phyloP scores from a whole-genome alignment of 2,888 invertebrate genomes.

The Blera fallax region DNA sequence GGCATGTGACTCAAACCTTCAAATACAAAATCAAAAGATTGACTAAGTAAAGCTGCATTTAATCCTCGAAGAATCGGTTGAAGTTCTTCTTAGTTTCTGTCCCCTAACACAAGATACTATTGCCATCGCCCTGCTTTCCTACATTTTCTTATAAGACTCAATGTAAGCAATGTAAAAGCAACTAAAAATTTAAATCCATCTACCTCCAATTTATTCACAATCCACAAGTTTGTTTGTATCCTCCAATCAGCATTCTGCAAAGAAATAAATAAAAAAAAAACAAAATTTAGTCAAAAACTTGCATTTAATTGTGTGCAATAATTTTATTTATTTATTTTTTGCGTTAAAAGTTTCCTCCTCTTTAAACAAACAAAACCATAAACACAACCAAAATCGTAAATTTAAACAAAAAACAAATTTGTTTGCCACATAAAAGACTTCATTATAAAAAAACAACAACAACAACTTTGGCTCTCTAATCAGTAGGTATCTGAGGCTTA shows the following conservation, averaged over 20 bases:
- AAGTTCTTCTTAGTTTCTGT: too few relatives aligned
- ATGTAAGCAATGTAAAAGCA: too few relatives aligned
- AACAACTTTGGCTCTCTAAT: neutral
- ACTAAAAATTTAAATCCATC: neutral
- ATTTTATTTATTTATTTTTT: neutral
- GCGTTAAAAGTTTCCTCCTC: neutral
- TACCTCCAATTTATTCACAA: neutral
- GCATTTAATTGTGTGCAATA: neutral
- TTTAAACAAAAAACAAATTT: conserved; percentile 2
- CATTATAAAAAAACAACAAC: conserved; percentile 9
- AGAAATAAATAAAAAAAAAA: neutral
- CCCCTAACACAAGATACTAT: too few relatives aligned
- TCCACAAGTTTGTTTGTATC: neutral
- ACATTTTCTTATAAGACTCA: too few relatives aligned
- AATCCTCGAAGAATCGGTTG: too few relatives aligned
- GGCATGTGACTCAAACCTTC: too few relatives aligned
- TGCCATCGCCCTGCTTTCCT: too few relatives aligned
- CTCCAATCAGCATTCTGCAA: conserved; percentile 19
- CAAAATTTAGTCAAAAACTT: neutral
- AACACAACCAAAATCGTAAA: conserved; percentile 3
- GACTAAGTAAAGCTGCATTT: too few relatives aligned
- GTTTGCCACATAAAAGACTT: neutral
- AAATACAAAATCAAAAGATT: too few relatives aligned
- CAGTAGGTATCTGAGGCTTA: neutral
- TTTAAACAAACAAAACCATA: neutral